A percentile compares a stretch with the other conserved stretches of the same genome.
These are phyloP conservation scores for Gastracanthus pulcherrimus DNA, from an alignment of 2,888 invertebrate species.

Conservation along the genomic window DNA sequence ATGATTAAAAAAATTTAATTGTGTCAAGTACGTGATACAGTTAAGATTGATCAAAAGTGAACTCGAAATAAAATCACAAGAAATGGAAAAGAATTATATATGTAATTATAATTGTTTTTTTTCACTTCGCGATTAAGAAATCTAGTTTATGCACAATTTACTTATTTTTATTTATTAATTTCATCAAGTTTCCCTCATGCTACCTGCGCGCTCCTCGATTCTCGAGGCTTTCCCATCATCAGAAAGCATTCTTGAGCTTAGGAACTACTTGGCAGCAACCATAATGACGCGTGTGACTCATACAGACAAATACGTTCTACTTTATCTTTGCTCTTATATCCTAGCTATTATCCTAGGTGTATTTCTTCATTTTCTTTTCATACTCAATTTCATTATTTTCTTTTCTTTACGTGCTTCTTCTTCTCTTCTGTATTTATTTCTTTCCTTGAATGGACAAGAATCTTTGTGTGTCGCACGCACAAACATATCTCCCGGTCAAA, in stretches of 20 bases:
- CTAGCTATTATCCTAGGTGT: conserved; percentile 68
- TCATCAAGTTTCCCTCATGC: conserved; percentile 62
- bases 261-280: conserved; percentile 72
- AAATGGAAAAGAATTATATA: conserved; percentile 22
- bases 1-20: conserved; percentile 47
- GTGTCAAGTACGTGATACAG: conserved; percentile 31
- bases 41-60: conserved; percentile 51
- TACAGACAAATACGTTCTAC: conserved; percentile 66
- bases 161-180: conserved; percentile 57
- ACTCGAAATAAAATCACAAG: conserved; percentile 60
- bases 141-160: conserved; percentile 59
- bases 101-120: conserved; percentile 15
- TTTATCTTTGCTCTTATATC: conserved; percentile 64
- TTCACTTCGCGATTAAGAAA: conserved; percentile 51
- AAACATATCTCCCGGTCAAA: conserved; percentile 63
- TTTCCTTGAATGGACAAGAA: conserved; percentile 61
- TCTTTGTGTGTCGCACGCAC: conserved; percentile 61
- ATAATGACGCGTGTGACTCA: conserved; percentile 64
- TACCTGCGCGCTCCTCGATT: conserved; percentile 64
- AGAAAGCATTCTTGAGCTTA: conserved; percentile 65
- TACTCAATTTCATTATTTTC: conserved; percentile 50
- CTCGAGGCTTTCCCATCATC: conserved; percentile 55
- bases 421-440: conserved; percentile 41
- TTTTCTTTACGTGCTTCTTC: conserved; percentile 42
- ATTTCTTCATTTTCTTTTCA: conserved; percentile 57